Base-by-base conservation (phyloP, 2,113 vertebrate genomes). In the Pelobates fuscus region DNA sequence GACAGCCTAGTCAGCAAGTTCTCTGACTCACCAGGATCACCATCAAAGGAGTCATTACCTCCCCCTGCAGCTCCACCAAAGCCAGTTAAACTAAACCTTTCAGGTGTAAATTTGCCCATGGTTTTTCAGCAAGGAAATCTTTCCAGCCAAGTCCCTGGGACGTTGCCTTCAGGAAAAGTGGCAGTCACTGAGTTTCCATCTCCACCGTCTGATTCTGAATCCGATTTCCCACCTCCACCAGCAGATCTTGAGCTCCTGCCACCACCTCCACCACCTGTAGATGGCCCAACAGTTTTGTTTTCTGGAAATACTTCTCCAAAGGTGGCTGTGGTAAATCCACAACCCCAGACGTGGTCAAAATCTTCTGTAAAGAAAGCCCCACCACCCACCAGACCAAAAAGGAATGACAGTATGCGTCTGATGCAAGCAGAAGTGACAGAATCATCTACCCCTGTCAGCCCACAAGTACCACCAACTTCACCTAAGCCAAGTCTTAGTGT, bases 251-350 rank as follows among this genome's bases (percentile, higher is more conserved):
- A 96, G 77, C 94, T 98, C 46, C 87, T 92, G 17, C 73, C 73
- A 8, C 95, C 95, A n/a, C 91, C 88, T 43, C 95, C 95, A 20
- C 90, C 88, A 58, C 96, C 95, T 1, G 52, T 84, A 30, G 77
- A 88, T 1, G 94, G 94, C 63, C 80, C 86, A 20, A 91, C 90
- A 0, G 84, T 86, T 0, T 80, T 88, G 0, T 92, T 92, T 86
- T 85, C 91, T n/a, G 90, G 86, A 21, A 84, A 46, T 54, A 85
- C 86, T 7, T 89, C 93, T 8, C 94, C 93, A 0, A 90, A 88
- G 80, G 95, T 99, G 0, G 96, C 96, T 0, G 94, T 98, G 3
- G 97, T 98, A 17, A 97, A 92, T 68, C 96, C 96, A 1, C 97
- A 98, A 27, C 96, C 96, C 0, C 96, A 96, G 82, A 86, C 74